Base-by-base conservation (phyloP, 2,888 invertebrate genomes). In the Penaeus monodon region DNA sequence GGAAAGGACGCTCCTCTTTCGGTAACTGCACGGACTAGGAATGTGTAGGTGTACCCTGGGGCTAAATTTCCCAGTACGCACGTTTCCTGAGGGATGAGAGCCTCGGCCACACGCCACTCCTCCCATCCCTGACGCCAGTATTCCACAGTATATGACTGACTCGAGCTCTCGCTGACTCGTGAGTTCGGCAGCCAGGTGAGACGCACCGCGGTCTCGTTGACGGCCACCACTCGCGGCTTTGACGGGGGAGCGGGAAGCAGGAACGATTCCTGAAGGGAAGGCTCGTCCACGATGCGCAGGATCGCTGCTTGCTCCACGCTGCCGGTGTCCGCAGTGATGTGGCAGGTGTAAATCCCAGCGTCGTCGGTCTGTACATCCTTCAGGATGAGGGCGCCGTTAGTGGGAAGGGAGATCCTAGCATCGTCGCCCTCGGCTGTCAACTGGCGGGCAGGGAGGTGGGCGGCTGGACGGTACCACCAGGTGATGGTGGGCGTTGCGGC, bases 121-220 rank as follows among this genome's bases (percentile, higher is more conserved):
- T 78, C 70, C 89, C 89, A 89, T 14, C 86, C 86, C 27, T 81
- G 84, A 14, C 89, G 76, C 89, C 89, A 89, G 78, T 89, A 86
- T 70, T 96, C 96, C 80, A 96, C 94, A 20, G 95, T 95, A 92
- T 96, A 97, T 0, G 97, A 96, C 7, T 96, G 80, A 38, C 49
- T 96, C 57, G 97, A 97, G 90, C 96, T 95, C 93, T 96, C 96
- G 29, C 70, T 49, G n/a, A 68, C 78, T 38, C 78, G 77, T 91
- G 96, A 95, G 92, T 96, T 96, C 91, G 96, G 95, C 88, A 95
- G 95, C 97, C 97, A 97, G 4, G 95, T 94, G 91, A 97, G 94
- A 22, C 96, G 96, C 66, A 97, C 95, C 79, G 95, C 95, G 38
- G 95, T 95, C 91, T 96, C 96, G 17, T 93, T 91, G 86, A 93